Evolutionary conservation across 2,797 vertebrate genomes (phyloP).

Genomic region (Nyctalus aviator): DNA sequence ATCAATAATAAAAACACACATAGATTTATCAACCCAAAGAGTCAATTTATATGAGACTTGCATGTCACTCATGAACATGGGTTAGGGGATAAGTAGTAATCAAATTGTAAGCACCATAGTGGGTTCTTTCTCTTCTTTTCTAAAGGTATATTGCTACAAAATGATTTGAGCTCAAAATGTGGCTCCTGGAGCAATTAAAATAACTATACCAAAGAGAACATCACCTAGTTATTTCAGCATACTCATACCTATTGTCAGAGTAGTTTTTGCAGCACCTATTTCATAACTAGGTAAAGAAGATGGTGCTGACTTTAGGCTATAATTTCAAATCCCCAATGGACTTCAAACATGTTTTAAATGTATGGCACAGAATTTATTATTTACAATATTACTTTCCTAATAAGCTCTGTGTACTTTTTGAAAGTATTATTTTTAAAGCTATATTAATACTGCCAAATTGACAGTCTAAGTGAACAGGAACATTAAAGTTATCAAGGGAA

Average conservation of each 20-base stretch:
- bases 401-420: slow-evolving; percentile 40
- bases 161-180: not conserved
- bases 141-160: slow-evolving; percentile 30
- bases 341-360: slow-evolving; percentile 50
- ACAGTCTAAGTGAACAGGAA: not conserved
- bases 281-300: slow-evolving; percentile 2
- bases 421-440: slow-evolving; percentile 53
- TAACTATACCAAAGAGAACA: slow-evolving; percentile 30
- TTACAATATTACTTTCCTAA: slow-evolving; percentile 48
- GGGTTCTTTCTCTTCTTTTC: slow-evolving; percentile 44
- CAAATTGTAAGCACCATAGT: slow-evolving; percentile 6
- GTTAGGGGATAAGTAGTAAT: slow-evolving; percentile 4
- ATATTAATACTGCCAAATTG: slow-evolving; percentile 39
- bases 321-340: slow-evolving; percentile 11
- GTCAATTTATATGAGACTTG: not conserved
- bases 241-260: not conserved
- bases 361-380: slow-evolving; percentile 53
- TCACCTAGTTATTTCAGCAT: slow-evolving; percentile 33
- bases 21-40: not conserved
- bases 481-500: not conserved
- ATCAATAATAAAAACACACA: not conserved
- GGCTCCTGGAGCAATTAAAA: slow-evolving; percentile 45
- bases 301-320: slow-evolving; percentile 31
- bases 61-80: not conserved
- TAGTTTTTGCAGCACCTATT: slow-evolving; percentile 11